phyloP scores from a whole-genome alignment of 2,797 vertebrate genomes.

The Anabacerthia variegaticeps region DNA sequence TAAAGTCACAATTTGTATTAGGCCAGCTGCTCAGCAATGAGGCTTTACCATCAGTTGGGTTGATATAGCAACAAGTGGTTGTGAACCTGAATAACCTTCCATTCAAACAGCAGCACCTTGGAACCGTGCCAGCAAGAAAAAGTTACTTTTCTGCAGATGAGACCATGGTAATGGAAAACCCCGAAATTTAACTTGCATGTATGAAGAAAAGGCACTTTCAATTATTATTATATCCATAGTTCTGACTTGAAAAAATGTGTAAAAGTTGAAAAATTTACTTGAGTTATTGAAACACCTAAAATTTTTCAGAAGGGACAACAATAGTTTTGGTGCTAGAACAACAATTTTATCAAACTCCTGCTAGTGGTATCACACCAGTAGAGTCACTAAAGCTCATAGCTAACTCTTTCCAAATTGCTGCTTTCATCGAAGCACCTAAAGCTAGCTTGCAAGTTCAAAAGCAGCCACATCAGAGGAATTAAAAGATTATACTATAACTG shows the following conservation, averaged over 20 bases:
- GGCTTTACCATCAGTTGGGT: neutral
- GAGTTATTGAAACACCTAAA: neutral
- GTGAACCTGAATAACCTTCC: neutral
- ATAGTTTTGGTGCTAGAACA: neutral
- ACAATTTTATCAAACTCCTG: neutral
- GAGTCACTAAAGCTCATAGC: neutral
- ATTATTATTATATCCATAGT: neutral
- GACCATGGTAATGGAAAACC: neutral
- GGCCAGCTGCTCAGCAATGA: neutral
- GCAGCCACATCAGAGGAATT: neutral
- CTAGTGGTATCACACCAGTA: neutral
- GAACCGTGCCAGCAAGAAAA: neutral
- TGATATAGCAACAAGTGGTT: neutral
- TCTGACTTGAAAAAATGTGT: neutral
- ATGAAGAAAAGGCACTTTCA: neutral
- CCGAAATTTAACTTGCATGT: fast-evolving
- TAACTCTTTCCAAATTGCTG: neutral
- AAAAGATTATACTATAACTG: neutral
- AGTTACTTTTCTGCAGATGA: neutral
- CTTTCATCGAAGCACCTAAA: neutral
- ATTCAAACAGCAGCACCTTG: neutral
- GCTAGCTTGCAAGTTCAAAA: neutral
- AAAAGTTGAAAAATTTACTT: neutral
- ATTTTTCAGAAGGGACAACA: neutral
- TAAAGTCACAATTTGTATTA: neutral